phyloP scores from a whole-genome alignment of 2,888 invertebrate genomes.

The Torymus texanus region DNA sequence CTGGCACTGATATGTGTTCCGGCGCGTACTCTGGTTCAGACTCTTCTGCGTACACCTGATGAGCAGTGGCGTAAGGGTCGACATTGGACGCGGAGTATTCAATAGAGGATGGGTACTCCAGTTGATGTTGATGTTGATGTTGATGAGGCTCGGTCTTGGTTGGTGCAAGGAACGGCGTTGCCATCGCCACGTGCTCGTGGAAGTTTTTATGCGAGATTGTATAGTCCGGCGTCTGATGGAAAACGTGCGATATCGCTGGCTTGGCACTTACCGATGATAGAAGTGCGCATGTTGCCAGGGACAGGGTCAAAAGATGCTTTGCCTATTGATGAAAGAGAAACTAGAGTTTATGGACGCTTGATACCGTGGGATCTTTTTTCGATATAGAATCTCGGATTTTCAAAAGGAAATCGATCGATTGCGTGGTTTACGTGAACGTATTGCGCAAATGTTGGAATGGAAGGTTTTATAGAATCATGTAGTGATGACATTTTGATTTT shows the following conservation, averaged over 20 bases:
- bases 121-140: neutral
- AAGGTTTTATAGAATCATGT: too few relatives aligned
- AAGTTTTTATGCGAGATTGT: conserved; percentile 23
- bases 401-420: too few relatives aligned
- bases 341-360: too few relatives aligned
- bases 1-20: neutral
- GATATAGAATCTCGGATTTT: too few relatives aligned
- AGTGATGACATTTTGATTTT: too few relatives aligned
- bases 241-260: conserved; percentile 21
- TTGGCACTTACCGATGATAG: neutral
- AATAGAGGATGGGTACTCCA: neutral
- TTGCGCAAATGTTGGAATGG: too few relatives aligned
- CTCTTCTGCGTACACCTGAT: neutral
- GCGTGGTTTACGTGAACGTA: too few relatives aligned
- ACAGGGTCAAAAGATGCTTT: neutral
- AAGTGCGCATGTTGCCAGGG: neutral
- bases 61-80: neutral
- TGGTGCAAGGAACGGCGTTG: neutral
- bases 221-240: conserved; percentile 33
- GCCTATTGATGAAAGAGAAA: conserved; percentile 6
- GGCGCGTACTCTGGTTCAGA: neutral
- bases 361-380: too few relatives aligned
- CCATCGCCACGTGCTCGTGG: neutral
- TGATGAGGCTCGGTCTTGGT: neutral
- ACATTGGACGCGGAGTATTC: neutral